Base-by-base conservation (phyloP, 2,797 vertebrate genomes). In the Leptodactylus fallax region DNA sequence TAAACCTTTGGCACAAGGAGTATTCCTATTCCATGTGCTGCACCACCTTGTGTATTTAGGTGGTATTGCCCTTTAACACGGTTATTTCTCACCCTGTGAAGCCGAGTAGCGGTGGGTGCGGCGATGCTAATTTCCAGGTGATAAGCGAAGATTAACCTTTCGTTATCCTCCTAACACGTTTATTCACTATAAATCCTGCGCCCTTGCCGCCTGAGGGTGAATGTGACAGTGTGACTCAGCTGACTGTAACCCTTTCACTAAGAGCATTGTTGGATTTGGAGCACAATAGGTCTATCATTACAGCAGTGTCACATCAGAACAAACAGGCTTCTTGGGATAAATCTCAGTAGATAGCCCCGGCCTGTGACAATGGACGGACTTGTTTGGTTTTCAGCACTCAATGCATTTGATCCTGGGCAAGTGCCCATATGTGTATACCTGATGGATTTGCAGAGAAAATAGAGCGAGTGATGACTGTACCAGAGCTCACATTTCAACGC, bases 121-220 rank as follows among this genome's bases (percentile, higher is more conserved):
- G 12, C 49, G 14, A 74, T 87, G 80, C 23, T 77, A 82, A 87
- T 71, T 16, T 74, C 63, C 79, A 87, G 86, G 86, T 87, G 86
- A 76, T 76, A 82, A 78, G 86, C 12, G 36, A 63, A 87, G 86
- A 83, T 87, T 82, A 87, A 82, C 78, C 85, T 87, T 81, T 87
- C 45, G 3, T 80, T 74, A 82, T 65, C 21, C 86, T 82, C 36
- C 86, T 36, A 55, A 63, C 86, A 77, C 16, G 45, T 63, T 82
- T n/a, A 87, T 76, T 53, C 25, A 87, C 53, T 65, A 23, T 82
- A 55, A 82, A 81, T 72, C 86, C 78, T 23, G 80, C 47, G 49
- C 79, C 69, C 69, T 74, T 23, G 47, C 76, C 60, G 86, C 86
- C 86, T 8, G 67, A 82, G 79, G 86, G 71, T 51, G 63, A 81